Evolutionary conservation across 2,888 invertebrate species (phyloP), one percentile per base, ranked within the genome.

Genomic region (Ectemnius continuus): DNA sequence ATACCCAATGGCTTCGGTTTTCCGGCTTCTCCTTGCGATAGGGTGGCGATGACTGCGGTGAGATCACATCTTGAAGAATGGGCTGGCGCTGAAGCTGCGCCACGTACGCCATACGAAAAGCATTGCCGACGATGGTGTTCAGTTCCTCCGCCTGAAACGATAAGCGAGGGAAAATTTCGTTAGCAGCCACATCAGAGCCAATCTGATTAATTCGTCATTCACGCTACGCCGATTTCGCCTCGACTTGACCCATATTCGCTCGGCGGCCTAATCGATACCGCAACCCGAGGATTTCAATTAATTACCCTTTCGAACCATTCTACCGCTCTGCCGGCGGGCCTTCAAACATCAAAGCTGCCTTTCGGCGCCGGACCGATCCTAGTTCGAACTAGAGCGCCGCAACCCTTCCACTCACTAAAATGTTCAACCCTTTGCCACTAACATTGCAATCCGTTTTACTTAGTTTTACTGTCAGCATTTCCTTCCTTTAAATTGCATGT

Each of bases 71-170:
- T 91, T 95, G 94, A 87, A 93, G 92, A 84, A 92, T 92, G 79
- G 93, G 93, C 85, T 93, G 93, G 88, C 93, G 93, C 92, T 96
- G 95, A 91, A 96, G 93, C 92, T 96, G 96, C 89, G 95, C 95
- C 89, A 96, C 96, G 93, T 96, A 97, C 89, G 97, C 97, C 95
- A 96, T 96, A 91, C 96, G 96, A 93, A 97, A 97, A 90, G 97
- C 97, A 95, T 96, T 96, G 92, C 97, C 97, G 88, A 97, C 95
- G 86, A 97, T 94, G 86, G 95, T 93, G 92, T 96, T 97, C 90
- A 97, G 91, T 92, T 97, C 96, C 91, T 97, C 97, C 88, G 96
- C 96, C 97, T 97, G 94, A 6, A 79, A 88, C 70, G 28, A 76
- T 28, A 18, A 13, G 8, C 23, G 45, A 76, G 45, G 57, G 45